phyloP scores from a whole-genome alignment of 2,113 vertebrate species.

The Aspidoscelis tigris region DNA sequence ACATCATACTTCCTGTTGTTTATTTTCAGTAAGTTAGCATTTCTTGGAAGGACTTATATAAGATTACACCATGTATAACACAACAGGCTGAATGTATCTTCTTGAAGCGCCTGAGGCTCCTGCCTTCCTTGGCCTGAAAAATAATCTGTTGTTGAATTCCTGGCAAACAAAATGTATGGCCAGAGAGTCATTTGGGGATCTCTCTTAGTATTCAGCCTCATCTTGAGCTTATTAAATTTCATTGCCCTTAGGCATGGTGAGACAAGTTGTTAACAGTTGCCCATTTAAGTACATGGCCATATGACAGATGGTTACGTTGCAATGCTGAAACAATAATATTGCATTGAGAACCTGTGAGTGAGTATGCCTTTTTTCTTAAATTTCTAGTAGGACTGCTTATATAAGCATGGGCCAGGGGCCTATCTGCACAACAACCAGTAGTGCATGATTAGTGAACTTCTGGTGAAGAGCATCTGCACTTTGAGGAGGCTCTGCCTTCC shows the following conservation, averaged over 20 bases:
- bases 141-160: neutral
- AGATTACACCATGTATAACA: neutral
- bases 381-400: neutral
- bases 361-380: neutral
- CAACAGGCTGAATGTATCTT: neutral
- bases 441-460: too few species aligned
- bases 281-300: neutral
- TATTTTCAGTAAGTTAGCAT: neutral
- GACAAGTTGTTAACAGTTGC: neutral
- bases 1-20: constrained; percentile 20
- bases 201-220: neutral
- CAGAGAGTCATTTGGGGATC: too few species aligned
- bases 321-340: neutral
- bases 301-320: neutral
- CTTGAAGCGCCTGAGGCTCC: neutral
- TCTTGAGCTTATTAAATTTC: neutral
- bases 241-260: neutral
- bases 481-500: too few species aligned
- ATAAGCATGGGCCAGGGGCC: neutral
- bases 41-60: neutral
- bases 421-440: too few species aligned
- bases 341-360: neutral
- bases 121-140: neutral
- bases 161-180: neutral
- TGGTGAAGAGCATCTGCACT: too few species aligned